Evolutionary conservation across 2,797 vertebrate species (phyloP).

Genomic region (Nannoperca australis): DNA sequence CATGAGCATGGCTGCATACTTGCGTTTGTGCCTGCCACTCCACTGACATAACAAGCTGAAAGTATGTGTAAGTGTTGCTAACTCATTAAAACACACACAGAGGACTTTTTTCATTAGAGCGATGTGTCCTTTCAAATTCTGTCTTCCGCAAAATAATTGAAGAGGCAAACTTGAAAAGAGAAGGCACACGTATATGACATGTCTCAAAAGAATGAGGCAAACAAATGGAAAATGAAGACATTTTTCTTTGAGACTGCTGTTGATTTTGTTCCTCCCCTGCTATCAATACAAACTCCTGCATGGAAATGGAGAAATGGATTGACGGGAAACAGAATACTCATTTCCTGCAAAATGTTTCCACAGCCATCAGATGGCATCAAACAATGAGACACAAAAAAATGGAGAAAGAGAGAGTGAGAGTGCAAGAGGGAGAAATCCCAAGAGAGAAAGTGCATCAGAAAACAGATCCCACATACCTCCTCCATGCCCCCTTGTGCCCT

Average conservation of each 20-base stretch:
- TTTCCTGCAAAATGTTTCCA: conserved; percentile 69
- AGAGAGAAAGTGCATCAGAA: conserved; percentile 23
- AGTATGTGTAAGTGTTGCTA: conserved; percentile 54
- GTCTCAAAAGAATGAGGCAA: conserved; percentile 66
- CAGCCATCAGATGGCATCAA: conserved; percentile 67
- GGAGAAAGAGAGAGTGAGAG: conserved; percentile 18
- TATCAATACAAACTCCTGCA: conserved; percentile 64
- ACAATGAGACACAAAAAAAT: conserved; percentile 56
- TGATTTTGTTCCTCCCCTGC: conserved; percentile 60
- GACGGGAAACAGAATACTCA: conserved; percentile 66
- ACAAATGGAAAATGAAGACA: conserved; percentile 74
- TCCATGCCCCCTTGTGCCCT: conserved; percentile 59
- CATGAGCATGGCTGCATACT: conserved; percentile 24
- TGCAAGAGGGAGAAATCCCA: conserved; percentile 26
- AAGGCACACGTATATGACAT: conserved; percentile 57
- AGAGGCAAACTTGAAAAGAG: conserved; percentile 62
- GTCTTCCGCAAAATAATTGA: conserved; percentile 62
- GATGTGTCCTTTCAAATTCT: conserved; percentile 65
- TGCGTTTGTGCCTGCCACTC: conserved; percentile 47
- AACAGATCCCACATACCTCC: conserved; percentile 44
- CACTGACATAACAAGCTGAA: conserved; percentile 58
- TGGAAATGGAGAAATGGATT: conserved; percentile 65
- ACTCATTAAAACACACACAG: conserved; percentile 68
- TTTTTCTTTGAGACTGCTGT: conserved; percentile 66
- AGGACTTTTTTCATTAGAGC: conserved; percentile 54